A percentile compares a stretch with the other conserved stretches of the same genome.
Evolutionary conservation across 2,113 vertebrate genomes (phyloP).

Genomic region (Charina bottae): DNA sequence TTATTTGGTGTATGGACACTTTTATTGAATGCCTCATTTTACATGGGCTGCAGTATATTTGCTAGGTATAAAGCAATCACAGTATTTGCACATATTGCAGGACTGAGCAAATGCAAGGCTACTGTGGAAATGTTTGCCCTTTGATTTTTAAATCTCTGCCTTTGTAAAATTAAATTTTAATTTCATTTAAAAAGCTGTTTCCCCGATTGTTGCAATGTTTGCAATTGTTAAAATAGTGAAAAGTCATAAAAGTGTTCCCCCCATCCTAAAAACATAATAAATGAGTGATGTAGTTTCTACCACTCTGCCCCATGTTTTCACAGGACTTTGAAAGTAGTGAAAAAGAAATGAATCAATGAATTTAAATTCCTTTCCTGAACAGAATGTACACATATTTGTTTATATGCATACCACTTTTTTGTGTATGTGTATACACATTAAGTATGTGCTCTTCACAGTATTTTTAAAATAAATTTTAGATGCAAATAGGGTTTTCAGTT

Average conservation of each 20-base stretch:
- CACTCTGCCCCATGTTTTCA: neutral
- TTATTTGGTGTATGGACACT: neutral
- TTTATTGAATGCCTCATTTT: neutral
- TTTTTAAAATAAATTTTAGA: neutral
- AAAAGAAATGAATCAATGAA: too few species aligned
- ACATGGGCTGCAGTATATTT: neutral
- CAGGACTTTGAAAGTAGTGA: neutral
- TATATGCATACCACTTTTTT: neutral
- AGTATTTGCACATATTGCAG: neutral
- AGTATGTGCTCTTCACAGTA: neutral
- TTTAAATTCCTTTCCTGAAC: neutral
- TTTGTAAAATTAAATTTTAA: neutral
- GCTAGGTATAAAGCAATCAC: neutral
- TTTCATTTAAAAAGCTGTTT: neutral
- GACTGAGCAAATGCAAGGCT: neutral
- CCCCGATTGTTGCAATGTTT: neutral
- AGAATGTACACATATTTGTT: neutral
- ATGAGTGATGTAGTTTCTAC: neutral
- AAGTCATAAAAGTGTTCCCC: neutral
- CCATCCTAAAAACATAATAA: rapidly evolving
- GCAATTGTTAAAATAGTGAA: neutral
- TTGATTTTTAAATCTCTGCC: neutral
- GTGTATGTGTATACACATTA: neutral
- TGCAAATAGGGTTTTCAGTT: neutral
- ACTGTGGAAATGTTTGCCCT: neutral